Evolutionary conservation across 2,888 invertebrate genomes (phyloP).

Genomic region (Emmelina monodactyla): DNA sequence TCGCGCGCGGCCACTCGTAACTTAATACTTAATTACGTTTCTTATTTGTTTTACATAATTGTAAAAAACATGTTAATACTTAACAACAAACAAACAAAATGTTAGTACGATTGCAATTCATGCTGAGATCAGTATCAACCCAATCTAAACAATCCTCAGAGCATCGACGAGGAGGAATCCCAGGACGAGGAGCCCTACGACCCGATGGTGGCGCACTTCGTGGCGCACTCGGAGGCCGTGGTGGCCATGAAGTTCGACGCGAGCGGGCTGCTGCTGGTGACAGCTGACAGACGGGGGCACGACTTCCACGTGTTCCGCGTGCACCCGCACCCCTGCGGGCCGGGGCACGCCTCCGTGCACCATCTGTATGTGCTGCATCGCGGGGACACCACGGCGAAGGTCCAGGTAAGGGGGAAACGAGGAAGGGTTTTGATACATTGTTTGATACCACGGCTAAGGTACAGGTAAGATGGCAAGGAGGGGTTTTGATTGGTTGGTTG

Average conservation of each 20-base stretch:
- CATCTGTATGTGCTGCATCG: constrained; percentile 95
- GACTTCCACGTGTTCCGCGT: constrained; percentile 96
- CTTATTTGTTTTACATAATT: no score
- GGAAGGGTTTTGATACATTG: no score
- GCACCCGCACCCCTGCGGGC: constrained; percentile 90
- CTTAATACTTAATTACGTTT: no score
- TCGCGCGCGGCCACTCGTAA: no score
- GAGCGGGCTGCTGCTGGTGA: constrained; percentile 87
- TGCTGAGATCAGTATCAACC: no score
- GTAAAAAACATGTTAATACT: no score
- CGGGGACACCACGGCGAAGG: constrained; percentile 96
- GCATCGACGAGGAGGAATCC: constrained; percentile 59
- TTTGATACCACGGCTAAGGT: no score
- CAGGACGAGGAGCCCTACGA: constrained; percentile 73
- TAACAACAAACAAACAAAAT: no score
- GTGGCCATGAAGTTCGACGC: constrained; percentile 91
- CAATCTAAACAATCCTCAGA: constrained; percentile 29
- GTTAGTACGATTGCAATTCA: no score
- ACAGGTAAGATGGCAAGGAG: no score
- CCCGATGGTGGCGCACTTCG: constrained; percentile 85
- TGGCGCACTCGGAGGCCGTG: constrained; percentile 87
- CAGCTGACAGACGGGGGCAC: constrained; percentile 91
- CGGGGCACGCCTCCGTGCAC: constrained; percentile 87
- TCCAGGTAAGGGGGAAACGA: constrained; percentile 73
- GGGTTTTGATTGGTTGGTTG: no score